Evolutionary conservation across 2,888 invertebrate genomes (phyloP), one percentile per base, ranked within the genome.

Genomic region (Agrenia bidenticulata): DNA sequence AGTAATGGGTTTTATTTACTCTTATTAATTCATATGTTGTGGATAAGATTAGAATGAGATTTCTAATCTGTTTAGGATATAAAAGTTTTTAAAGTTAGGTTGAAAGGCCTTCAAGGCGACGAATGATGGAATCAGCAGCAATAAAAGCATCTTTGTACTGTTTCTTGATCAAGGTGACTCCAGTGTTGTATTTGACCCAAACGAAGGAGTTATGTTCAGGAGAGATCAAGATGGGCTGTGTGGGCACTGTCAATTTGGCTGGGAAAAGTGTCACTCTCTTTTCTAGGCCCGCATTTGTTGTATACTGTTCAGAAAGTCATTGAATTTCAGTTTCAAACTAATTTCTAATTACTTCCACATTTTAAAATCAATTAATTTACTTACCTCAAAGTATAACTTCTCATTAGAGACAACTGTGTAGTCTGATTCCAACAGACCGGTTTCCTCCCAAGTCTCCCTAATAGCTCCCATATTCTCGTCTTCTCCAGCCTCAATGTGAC

Each of bases 351-450:
- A 11, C 13, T 11, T 13, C 39, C 13, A 39, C 7, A 17, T 45
- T 45, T 32, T 32, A 32, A 19, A 45, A 45, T 45, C 19, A 45
- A 17, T 5, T 45, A 15, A 45, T 5, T 15, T 51, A 19, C 21
- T 53, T 32, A 55, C 55, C 55, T 55, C 55, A 55, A 55, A 55
- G 17, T 55, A 55, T 24, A 55, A 55, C 55, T 32, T 55, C 55
- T 23, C 7, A 55, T 5, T 55, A 55, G n/a, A 55, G 11, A 23
- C 17, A 9, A 5, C 11, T 19, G 17, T 17, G 13, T 32, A 55
- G 26, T 55, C 55, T 32, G 26, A 5, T 32, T 55, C 55, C 2
- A 17, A 11, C 5, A 17, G 27, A 11, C n/a, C 13, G 9, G 55
- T 55, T 55, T 55, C 55, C 17, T 55, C 55, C 2, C 24, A 55